Evolutionary conservation across 2,888 invertebrate genomes (phyloP), one percentile per base, ranked within the genome.

Genomic region (Rhyacophila evoluta): DNA sequence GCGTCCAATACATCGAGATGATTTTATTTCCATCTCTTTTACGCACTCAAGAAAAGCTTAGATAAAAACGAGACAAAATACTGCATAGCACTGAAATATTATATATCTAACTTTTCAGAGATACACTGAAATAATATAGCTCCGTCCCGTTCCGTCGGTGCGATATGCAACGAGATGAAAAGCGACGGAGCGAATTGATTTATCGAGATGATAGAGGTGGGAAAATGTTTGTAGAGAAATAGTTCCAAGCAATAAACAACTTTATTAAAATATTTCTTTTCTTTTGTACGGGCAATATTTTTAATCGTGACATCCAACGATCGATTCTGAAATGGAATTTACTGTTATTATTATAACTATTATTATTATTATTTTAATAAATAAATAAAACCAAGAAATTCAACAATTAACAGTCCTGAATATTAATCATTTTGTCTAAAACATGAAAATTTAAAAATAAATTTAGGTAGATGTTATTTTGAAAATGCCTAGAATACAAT

Each of bases 1-100:
- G 55, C 55, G 55, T 55, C 55, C 55, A 55, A 55, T 55, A 55
- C 55, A 55, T 55, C 55, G 55, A 55, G 55, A 55, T 55, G 55
- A 55, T 55, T 55, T 55, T 55, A 55, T 25, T 19, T 19, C 19
- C 55, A 19, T 55, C 55, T 55, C 55, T 55, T 25, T 55, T 10
- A 0, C 2, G 1, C 25, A 19, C 55, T 55, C 55, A 19, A 10
- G 25, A 25, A 55, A 55, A 55, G 55, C 55, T 55, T 55, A 10
- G 8, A 8, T 10, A 19, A 55, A 55, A 15, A 8, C 10, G 55
- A 55, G 55, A 55, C 55, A 55, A 55, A 8, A 55, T 15, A 25
- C 19, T 55, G 55, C 19, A 55, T 55, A 55, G 19, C 55, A 19
- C 8, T 25, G 6, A 12, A 55, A 19, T 55, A 6, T 19, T 55